Conservation (phyloP, 2,888 invertebrate species). For the Cryptosula pallasiana region DNA sequence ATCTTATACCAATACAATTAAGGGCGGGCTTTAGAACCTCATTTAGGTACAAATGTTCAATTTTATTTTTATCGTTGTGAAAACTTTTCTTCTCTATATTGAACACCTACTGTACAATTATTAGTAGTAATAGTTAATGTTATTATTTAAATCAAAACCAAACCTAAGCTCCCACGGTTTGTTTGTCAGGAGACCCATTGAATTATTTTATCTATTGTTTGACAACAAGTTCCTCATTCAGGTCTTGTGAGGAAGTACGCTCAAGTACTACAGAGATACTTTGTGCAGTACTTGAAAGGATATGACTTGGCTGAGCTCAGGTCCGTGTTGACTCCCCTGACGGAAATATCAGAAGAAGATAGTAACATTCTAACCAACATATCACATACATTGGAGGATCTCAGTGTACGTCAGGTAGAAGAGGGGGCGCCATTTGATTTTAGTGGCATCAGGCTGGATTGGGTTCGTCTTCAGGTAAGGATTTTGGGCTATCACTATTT, state of each 20-base stretch:
- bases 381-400: slow-evolving; percentile 69
- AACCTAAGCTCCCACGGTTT: too few species aligned
- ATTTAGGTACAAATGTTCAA: too few species aligned
- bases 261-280: slow-evolving; percentile 94
- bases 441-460: slow-evolving; percentile 87
- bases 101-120: too few species aligned
- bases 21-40: too few species aligned
- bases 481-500: too few species aligned
- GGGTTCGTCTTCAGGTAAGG: slow-evolving; percentile 81
- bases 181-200: too few species aligned
- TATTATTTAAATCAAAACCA: too few species aligned
- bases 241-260: slow-evolving; percentile 87
- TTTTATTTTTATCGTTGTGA: too few species aligned
- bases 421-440: slow-evolving; percentile 94
- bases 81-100: too few species aligned
- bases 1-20: too few species aligned
- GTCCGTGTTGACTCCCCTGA: slow-evolving; percentile 34
- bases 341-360: slow-evolving; percentile 75
- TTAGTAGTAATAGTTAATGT: too few species aligned
- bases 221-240: slow-evolving; percentile 35
- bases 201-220: not conserved
- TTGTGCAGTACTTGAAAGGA: slow-evolving; percentile 91
- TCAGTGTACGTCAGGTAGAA: slow-evolving; percentile 74
- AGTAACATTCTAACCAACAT: slow-evolving; percentile 86
- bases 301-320: slow-evolving; percentile 91